Base-by-base conservation (phyloP, 2,888 invertebrate genomes). In the Dilophus febrilis region DNA sequence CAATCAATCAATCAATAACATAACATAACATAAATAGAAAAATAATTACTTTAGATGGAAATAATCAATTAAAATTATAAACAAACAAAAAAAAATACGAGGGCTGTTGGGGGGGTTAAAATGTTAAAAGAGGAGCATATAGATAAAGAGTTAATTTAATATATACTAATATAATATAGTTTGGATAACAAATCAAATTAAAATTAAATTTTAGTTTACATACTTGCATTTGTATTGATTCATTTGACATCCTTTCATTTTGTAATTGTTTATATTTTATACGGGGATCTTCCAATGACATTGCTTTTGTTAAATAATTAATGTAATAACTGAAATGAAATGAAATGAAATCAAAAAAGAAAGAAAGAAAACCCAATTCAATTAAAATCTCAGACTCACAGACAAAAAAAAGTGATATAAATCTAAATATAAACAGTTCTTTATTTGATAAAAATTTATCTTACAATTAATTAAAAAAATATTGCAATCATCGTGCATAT, bases 231-330 rank as follows among this genome's bases (percentile, higher is more conserved):
- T 71, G 67, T 51, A 75, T 74, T 35, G 67, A 66, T 57, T 77
- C 76, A 35, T 64, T 65, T 30, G 67, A 64, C 46, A 66, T 64
- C 41, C 66, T 63, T 46, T 67, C 64, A 43, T 61, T 62, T 50
- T 64, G 68, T 50, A 63, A 55, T 52, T 61, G 61, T 39, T 67
- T 68, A 49, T 70, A 70, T 45, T 68, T 65, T 40, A 65, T 63
- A 48, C 81, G 66, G 13, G 83, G 82, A 64, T 84, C 83, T 53
- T 82, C 79, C 72, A 83, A 76, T 50, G 78, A 75, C 48, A 82
- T 82, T 33, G 71, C 72, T 61, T 76, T 77, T 37, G 72, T 77
- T 45, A 70, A 67, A 55, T 76, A 79, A 59, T 84, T 79, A 47
- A 83, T 72, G 53, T 75, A 83, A 59, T 81, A 83, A 51, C 83